A percentile compares a stretch with the other conserved stretches of the same genome.
These are phyloP conservation scores for Homalodisca vitripennis DNA, from an alignment of 1,140 invertebrate species.

Conservation along the genomic window DNA sequence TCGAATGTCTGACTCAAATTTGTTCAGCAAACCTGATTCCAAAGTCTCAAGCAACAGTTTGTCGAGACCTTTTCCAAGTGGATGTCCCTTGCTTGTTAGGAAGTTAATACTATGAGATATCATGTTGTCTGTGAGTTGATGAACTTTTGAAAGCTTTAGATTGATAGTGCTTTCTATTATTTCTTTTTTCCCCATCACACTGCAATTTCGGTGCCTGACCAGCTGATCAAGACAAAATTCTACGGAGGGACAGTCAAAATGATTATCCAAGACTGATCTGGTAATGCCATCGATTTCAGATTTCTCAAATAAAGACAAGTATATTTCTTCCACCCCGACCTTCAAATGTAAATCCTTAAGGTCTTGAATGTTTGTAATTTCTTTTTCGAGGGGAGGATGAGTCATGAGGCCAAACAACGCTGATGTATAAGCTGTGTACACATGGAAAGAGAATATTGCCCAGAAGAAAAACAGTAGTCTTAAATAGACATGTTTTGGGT, in stretches of 20 bases:
- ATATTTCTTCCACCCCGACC: background rate
- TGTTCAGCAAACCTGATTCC: background rate
- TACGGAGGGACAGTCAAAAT: background rate
- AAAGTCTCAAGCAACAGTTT: background rate
- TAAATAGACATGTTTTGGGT: background rate
- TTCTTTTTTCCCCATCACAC: slow-evolving; percentile 2
- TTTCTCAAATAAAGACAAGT: background rate
- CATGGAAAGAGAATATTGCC: background rate
- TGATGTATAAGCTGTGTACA: background rate
- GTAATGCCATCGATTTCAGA: background rate
- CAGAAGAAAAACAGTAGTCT: background rate
- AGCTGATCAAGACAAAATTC: background rate
- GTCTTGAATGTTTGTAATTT: slow-evolving; percentile 1
- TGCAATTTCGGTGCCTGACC: background rate
- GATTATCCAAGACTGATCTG: background rate
- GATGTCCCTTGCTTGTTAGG: background rate
- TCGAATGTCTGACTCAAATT: no score
- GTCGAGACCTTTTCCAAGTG: background rate
- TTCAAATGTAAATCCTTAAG: background rate
- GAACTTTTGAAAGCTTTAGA: background rate
- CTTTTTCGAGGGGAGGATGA: background rate
- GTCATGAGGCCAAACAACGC: background rate
- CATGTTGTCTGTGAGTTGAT: background rate
- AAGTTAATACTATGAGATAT: background rate
- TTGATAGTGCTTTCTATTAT: background rate